Conservation (phyloP, 2,797 vertebrate species). For the Florisuga fusca region DNA sequence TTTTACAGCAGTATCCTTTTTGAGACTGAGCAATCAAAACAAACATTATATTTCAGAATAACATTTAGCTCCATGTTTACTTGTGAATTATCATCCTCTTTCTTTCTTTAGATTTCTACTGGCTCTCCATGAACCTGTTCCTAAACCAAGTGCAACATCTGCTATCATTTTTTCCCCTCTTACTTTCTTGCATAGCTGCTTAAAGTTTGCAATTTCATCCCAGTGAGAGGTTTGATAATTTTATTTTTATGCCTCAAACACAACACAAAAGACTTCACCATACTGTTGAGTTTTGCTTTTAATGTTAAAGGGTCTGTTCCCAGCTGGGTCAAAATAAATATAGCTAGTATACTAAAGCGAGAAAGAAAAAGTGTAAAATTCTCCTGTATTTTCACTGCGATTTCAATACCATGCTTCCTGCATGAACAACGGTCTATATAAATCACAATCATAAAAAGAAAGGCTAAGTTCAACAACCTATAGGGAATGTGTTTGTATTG, state of each 20-base stretch:
- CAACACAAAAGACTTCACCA: neutral
- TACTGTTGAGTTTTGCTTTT: neutral
- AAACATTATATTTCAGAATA: neutral
- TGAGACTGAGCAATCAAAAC: neutral
- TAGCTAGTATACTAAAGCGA: neutral
- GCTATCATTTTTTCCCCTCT: neutral
- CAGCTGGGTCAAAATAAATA: neutral
- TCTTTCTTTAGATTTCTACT: neutral
- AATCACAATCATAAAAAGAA: neutral
- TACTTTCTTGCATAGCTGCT: neutral
- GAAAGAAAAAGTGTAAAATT: neutral
- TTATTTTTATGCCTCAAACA: neutral
- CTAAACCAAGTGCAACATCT: neutral
- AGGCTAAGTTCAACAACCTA: neutral
- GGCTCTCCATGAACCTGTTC: neutral
- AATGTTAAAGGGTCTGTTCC: neutral
- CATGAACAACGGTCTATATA: neutral
- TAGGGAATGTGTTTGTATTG: neutral
- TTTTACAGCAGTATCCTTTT: neutral
- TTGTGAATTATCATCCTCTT: neutral
- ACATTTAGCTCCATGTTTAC: neutral
- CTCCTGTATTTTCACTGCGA: neutral
- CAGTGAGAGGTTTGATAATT: neutral
- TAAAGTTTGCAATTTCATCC: neutral
- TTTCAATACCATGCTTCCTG: neutral